Percentiles rank a stretch among this genome's conserved stretches.
Evolutionary conservation across 2,113 vertebrate genomes (phyloP).

Genomic region (Tragulus kanchil): DNA sequence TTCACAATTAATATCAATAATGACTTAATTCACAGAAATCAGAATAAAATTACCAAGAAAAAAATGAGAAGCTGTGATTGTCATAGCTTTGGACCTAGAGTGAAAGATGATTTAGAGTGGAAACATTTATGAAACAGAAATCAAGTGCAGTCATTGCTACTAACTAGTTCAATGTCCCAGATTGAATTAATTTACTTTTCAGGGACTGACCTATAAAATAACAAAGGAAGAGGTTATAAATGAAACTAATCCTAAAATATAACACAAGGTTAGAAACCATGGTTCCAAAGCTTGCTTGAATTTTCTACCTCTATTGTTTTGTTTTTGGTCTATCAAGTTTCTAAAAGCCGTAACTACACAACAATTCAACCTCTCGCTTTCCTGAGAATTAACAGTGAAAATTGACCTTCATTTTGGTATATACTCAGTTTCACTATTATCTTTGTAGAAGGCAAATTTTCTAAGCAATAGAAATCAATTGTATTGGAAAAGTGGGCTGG

Average conservation of each 20-base stretch:
- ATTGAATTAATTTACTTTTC: slow-evolving; percentile 57
- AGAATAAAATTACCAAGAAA: slow-evolving; percentile 41
- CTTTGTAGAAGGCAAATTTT: slow-evolving; percentile 34
- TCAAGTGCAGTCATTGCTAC: background rate
- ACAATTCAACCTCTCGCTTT: slow-evolving; percentile 7
- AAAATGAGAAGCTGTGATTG: background rate
- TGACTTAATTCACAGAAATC: slow-evolving; percentile 10
- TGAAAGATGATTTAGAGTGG: background rate
- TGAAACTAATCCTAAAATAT: slow-evolving; percentile 44
- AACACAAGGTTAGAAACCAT: background rate
- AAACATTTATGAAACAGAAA: background rate
- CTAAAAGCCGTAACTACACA: background rate
- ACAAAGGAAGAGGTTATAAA: background rate
- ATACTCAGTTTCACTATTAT: background rate
- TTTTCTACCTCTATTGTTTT: slow-evolving; percentile 26
- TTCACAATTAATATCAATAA: slow-evolving; percentile 5
- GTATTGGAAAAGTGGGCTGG: background rate
- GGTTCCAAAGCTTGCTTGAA: background rate
- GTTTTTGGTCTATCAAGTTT: background rate
- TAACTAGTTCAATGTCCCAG: background rate
- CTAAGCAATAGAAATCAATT: slow-evolving; percentile 37
- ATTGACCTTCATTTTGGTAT: slow-evolving; percentile 31
- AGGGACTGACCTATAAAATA: slow-evolving; percentile 59
- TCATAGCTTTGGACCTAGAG: background rate
- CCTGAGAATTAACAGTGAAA: slow-evolving; percentile 15